Evolutionary conservation across 2,797 vertebrate species (phyloP).

Genomic region (Halcyon smyrnensis): DNA sequence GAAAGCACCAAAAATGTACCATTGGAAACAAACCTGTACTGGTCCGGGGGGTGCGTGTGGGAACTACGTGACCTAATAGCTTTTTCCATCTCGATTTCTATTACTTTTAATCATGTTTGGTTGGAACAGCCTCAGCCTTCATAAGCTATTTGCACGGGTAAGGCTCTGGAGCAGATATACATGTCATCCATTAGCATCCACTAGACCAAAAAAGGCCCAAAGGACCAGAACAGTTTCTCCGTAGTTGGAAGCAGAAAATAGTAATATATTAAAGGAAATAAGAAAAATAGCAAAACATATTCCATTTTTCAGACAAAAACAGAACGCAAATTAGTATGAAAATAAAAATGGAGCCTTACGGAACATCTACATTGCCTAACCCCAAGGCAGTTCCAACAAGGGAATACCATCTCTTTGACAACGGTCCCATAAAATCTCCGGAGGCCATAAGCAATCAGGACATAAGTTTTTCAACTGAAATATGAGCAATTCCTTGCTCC

Average conservation of each 20-base stretch:
- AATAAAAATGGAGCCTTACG: neutral
- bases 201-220: neutral
- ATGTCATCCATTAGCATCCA: conserved; percentile 24
- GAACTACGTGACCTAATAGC: conserved; percentile 57
- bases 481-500: neutral
- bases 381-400: neutral
- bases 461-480: neutral
- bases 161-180: conserved; percentile 24
- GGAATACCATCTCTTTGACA: neutral
- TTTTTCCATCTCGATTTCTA: conserved; percentile 56
- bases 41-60: neutral
- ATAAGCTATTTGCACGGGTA: conserved; percentile 28
- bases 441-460: neutral
- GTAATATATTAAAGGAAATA: neutral
- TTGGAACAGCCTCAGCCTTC: conserved; percentile 40
- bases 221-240: neutral
- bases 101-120: conserved; percentile 45
- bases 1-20: conserved; percentile 66
- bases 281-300: neutral
- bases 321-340: neutral
- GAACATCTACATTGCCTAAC: neutral
- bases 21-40: conserved; percentile 54
- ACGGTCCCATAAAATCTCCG: neutral
- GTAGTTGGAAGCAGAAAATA: conserved; percentile 37
- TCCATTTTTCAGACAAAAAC: neutral